Evolutionary conservation across 2,888 invertebrate genomes (phyloP).

Genomic region (Bruchidius siliquastri): DNA sequence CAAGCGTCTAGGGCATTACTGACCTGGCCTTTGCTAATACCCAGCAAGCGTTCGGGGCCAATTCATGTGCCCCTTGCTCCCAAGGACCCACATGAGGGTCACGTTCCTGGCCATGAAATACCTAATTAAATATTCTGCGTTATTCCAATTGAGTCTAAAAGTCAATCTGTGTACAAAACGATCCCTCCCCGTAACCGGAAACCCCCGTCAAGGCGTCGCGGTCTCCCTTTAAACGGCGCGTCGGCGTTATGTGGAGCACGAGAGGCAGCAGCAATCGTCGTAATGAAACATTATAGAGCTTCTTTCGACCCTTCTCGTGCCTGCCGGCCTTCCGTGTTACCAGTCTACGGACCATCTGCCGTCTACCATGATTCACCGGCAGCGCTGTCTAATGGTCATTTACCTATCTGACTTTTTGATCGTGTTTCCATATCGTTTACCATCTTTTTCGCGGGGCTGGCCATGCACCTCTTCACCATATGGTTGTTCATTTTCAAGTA

Average conservation of each 20-base stretch:
- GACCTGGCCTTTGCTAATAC: no score
- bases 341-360: conserved; percentile 34
- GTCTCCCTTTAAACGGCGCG: no score
- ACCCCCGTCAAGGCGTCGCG: no score
- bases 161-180: no score
- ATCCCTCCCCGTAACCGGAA: no score
- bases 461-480: not conserved
- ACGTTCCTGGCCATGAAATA: no score
- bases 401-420: conserved; percentile 33
- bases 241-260: not conserved
- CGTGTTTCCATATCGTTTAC: conserved; percentile 7
- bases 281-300: conserved; percentile 22
- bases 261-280: not conserved
- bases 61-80: no score
- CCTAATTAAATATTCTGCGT: no score
- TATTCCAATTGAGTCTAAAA: no score
- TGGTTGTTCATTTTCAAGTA: not conserved
- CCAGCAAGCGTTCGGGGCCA: no score
- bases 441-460: not conserved
- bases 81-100: no score
- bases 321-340: conserved; percentile 28
- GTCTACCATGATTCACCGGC: conserved; percentile 38
- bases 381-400: conserved; percentile 33
- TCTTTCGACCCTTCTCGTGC: conserved; percentile 23
- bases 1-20: no score